Evolutionary conservation across 2,888 invertebrate genomes (phyloP).

Genomic region (Diloba caeruleocephala): DNA sequence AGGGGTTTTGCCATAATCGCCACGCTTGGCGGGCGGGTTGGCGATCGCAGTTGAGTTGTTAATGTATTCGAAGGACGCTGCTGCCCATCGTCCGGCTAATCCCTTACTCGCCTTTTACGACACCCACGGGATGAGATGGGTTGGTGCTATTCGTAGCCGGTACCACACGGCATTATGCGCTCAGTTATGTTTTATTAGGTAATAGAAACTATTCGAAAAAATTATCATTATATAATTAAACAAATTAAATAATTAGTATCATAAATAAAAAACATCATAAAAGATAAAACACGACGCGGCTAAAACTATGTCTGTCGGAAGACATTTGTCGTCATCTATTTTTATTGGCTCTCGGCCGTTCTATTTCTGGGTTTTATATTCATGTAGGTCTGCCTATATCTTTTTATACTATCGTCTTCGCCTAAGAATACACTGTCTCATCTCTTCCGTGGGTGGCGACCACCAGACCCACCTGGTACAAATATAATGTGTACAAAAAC

Average conservation of each 20-base stretch:
- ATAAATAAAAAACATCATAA: neutral
- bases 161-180: too few relatives aligned
- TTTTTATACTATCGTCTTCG: constrained; percentile 7
- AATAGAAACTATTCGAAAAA: neutral
- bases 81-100: too few relatives aligned
- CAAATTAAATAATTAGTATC: neutral
- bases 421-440: constrained; percentile 18
- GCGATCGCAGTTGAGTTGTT: too few relatives aligned
- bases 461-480: too few relatives aligned
- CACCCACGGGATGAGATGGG: too few relatives aligned
- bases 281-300: neutral
- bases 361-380: constrained; percentile 17
- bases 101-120: too few relatives aligned
- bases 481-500: too few relatives aligned
- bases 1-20: too few relatives aligned
- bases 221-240: neutral
- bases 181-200: too few relatives aligned
- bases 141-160: too few relatives aligned
- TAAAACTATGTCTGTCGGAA: neutral
- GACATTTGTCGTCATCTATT: neutral
- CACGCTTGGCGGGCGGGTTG: too few relatives aligned
- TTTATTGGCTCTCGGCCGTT: neutral
- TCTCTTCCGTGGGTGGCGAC: constrained; percentile 24
- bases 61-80: too few relatives aligned
- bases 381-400: neutral